Evolutionary conservation across 2,797 vertebrate genomes (phyloP).

Genomic region (Dermochelys coriacea): DNA sequence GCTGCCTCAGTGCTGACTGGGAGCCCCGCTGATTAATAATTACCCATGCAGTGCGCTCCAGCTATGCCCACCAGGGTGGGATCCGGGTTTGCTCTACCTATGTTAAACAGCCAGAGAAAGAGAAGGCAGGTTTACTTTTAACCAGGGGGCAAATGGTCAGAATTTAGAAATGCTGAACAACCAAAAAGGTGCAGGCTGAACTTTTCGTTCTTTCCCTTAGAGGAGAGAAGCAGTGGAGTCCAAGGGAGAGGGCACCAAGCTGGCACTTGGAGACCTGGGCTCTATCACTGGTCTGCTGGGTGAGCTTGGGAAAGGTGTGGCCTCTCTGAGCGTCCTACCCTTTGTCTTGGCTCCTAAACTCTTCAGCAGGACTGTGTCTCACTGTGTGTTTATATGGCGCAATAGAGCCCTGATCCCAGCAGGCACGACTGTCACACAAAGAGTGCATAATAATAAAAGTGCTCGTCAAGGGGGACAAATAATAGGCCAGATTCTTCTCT

Average conservation of each 20-base stretch:
- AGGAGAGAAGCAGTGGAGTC: not conserved
- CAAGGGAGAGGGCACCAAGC: conserved; percentile 31
- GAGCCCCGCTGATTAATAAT: conserved; percentile 53
- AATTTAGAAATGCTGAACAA: conserved; percentile 65
- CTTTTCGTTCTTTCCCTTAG: conserved; percentile 47
- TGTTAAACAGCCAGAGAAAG: not conserved
- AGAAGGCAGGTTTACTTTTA: conserved; percentile 71
- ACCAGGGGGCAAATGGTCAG: conserved; percentile 68
- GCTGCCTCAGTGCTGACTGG: not conserved
- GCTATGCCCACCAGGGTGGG: not conserved
- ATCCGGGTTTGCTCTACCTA: not conserved
- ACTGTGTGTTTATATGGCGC: not conserved
- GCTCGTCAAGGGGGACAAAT: not conserved
- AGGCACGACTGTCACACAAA: not conserved
- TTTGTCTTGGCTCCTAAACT: conserved; percentile 38
- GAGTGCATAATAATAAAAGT: conserved; percentile 60
- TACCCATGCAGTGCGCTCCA: conserved; percentile 9
- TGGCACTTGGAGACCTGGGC: not conserved
- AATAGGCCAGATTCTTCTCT: too few species aligned
- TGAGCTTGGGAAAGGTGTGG: accelerated
- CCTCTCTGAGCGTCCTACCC: not conserved
- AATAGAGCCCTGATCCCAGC: conserved; percentile 58
- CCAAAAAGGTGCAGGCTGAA: conserved; percentile 50
- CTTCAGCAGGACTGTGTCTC: conserved; percentile 47
- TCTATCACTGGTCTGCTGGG: not conserved